A percentile compares a stretch with the other conserved stretches of the same genome.
Evolutionary conservation across 2,797 vertebrate species (phyloP).

Genomic region (Brachyrhaphis roseni): DNA sequence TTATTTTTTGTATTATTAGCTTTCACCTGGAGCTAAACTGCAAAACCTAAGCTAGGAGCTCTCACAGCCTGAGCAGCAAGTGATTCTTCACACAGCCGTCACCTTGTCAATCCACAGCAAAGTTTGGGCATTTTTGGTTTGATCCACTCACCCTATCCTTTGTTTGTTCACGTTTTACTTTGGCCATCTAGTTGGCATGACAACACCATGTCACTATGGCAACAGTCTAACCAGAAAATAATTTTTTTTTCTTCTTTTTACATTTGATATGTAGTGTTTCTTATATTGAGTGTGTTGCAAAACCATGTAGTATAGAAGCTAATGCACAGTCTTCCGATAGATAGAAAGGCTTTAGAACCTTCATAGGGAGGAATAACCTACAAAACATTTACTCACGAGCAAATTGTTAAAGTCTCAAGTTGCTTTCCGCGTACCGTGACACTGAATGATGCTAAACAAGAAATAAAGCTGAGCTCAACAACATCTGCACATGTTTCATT

Average conservation of each 20-base stretch:
- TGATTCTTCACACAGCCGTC: slow-evolving; percentile 37
- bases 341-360: slow-evolving; percentile 19
- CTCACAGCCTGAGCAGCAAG: slow-evolving; percentile 36
- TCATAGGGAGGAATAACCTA: slow-evolving; percentile 7
- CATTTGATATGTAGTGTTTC: slow-evolving; percentile 48
- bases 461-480: slow-evolving; percentile 40
- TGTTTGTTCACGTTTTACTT: slow-evolving; percentile 40
- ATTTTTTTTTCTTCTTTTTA: slow-evolving; percentile 25
- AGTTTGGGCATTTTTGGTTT: slow-evolving; percentile 40
- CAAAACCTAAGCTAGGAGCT: slow-evolving; percentile 24
- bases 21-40: slow-evolving; percentile 42
- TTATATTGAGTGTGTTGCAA: not conserved
- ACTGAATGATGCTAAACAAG: slow-evolving; percentile 24
- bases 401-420: not conserved
- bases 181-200: slow-evolving; percentile 70
- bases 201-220: slow-evolving; percentile 75
- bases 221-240: slow-evolving; percentile 63
- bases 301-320: slow-evolving; percentile 20
- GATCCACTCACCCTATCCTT: slow-evolving; percentile 32
- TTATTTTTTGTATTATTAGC: slow-evolving; percentile 14
- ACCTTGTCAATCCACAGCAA: slow-evolving; percentile 19
- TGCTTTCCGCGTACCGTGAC: not conserved
- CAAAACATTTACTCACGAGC: not conserved
- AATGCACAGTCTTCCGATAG: slow-evolving; percentile 36
- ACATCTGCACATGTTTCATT: slow-evolving; percentile 38